These are phyloP conservation scores for Muricea muricata DNA, from an alignment of 92 coral and sea anemone species.

Conservation along the genomic window DNA sequence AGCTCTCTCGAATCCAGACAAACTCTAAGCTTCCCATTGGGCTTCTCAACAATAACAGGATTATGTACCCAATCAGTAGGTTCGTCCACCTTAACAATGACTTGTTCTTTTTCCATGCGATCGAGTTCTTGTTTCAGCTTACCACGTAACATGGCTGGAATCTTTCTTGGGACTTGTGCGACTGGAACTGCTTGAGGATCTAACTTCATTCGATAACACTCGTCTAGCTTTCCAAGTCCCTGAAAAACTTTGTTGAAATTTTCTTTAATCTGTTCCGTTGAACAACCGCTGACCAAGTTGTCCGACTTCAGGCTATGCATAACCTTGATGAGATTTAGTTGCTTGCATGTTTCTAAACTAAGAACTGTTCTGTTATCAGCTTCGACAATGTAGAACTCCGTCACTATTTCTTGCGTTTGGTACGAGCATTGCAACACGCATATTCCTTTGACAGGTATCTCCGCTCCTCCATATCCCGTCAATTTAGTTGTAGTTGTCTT, in stretches of 20 bases:
- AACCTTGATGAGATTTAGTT: background rate
- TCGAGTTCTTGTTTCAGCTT: background rate
- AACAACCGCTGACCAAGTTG: background rate
- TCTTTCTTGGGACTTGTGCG: background rate
- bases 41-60: constrained; percentile 15
- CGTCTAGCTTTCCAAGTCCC: background rate
- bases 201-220: background rate
- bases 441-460: background rate
- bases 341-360: constrained; percentile 12
- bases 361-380: background rate
- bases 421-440: background rate
- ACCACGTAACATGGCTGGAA: background rate
- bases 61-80: constrained; percentile 33
- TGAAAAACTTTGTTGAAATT: constrained; percentile 1
- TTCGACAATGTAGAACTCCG: constrained; percentile 9
- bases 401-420: background rate
- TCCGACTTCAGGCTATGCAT: background rate
- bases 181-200: background rate
- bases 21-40: constrained; percentile 13
- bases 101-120: constrained; percentile 15
- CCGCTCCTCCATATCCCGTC: background rate
- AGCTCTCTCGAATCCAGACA: constrained; percentile 20
- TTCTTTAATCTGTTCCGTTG: background rate
- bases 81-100: constrained; percentile 10
- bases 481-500: background rate